Evolutionary conservation across 2,113 vertebrate genomes (phyloP), one percentile per base, ranked within the genome.

Genomic region (Poicephalus gulielmi): DNA sequence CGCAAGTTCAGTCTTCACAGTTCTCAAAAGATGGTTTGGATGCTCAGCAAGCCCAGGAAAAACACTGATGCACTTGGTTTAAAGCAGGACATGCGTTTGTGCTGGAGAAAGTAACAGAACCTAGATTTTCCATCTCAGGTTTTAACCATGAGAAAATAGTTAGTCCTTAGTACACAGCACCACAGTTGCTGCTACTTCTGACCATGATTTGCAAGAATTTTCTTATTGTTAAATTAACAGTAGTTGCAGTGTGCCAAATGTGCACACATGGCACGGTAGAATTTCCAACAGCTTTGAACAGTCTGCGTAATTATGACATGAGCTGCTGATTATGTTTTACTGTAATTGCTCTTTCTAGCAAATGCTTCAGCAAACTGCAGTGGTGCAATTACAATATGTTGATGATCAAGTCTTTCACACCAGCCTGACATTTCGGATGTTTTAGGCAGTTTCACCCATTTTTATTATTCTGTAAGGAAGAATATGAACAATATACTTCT

Each of bases 291-390:
- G 80, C 84, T 94, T 53, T 76, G 20, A 90, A 67, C 55, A 88
- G 82, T 74, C 83, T 84, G 92, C 55, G 90, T 63, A 62, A 83
- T 84, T 64, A 86, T 27, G 35, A 68, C 39, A 49, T 13, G 2
- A 91, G 94, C 68, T 44, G 59, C 39, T 84, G 74, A 64, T 90
- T 39, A 78, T 66, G 67, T 87, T 94, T 91, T 82, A 78, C 50
- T 84, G 62, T 62, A 95, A 90, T 87, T 97, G 88, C 52, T 96
- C 82, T 93, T 95, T 64, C 70, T 59, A 90, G 64, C 52, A 94
- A 94, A 77, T 59, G 60, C 60, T 70, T 87, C 67, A 76, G 69
- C 88, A 94, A 88, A 79, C 57, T 43, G 85, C 93, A 76, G 76
- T 22, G 17, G 18, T 69, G 62, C 79, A 35, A 64, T 82, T 70